phyloP scores from a whole-genome alignment of 2,113 vertebrate genomes.

The Eira barbara region DNA sequence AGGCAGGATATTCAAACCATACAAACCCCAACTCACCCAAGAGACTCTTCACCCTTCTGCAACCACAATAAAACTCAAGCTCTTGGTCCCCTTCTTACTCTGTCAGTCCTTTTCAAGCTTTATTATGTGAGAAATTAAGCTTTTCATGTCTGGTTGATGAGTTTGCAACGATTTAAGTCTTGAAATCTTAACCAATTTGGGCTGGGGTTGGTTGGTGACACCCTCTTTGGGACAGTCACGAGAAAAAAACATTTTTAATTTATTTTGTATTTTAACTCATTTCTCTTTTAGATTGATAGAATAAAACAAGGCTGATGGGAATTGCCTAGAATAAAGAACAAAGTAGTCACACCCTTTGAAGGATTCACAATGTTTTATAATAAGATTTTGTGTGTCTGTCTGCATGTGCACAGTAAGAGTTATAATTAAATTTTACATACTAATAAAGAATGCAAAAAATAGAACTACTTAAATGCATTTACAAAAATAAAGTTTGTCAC shows the following conservation, averaged over 20 bases:
- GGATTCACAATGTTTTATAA: background rate
- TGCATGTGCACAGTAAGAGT: background rate
- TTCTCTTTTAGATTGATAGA: background rate
- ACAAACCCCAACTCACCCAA: background rate
- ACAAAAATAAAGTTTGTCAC: background rate
- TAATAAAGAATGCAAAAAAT: background rate
- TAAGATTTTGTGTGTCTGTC: background rate
- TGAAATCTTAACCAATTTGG: background rate
- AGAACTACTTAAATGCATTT: background rate
- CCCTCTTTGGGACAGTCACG: background rate
- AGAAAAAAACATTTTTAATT: background rate
- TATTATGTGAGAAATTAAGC: background rate
- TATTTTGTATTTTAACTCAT: background rate
- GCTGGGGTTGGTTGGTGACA: background rate
- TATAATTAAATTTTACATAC: background rate
- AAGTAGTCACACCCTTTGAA: background rate
- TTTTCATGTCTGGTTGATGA: background rate
- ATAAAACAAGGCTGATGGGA: too few species aligned
- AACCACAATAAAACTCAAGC: background rate
- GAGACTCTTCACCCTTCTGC: background rate
- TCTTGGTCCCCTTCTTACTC: background rate
- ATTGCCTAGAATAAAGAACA: background rate
- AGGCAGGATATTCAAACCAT: background rate
- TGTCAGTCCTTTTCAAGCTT: background rate
- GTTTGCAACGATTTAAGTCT: background rate